Evolutionary conservation across 2,113 vertebrate genomes (phyloP), one percentile per base, ranked within the genome.

Genomic region (Salvator merianae): DNA sequence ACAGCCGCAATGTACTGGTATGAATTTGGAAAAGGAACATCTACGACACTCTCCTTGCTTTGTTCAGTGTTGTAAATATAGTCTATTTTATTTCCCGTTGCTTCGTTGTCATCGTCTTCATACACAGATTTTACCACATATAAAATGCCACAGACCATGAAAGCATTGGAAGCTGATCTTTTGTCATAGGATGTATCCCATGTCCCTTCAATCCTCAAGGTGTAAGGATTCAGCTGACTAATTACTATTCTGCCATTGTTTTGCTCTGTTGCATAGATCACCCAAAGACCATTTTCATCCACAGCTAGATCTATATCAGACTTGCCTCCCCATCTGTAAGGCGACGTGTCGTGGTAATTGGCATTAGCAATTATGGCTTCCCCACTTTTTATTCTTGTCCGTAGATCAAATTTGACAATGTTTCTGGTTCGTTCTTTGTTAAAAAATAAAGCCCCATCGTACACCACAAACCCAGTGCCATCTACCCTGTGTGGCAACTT

Each of bases 171-270:
- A 32, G 99, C 99, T 0, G 99, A 99, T 73, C 99, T 96, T 90
- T 99, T 99, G 93, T 99, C 99, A 38, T 99, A 99, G 0, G 98
- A 97, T 0, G 99, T 99, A 94, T 99, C 98, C 99, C 99, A 99
- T 0, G 98, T 99, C 62, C 98, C 99, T 92, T 99, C 99, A 0
- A 99, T 98, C 6, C 99, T 96, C 30, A 99, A 85, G 0, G 99
- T 99, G 90, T 99, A 99, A 69, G 99, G 99, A 90, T 99, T 99
- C 77, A 99, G 90, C 82, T 99, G 98, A 92, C 98, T 99, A 93
- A 99, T 98, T 84, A 99, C 99, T 28, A 99, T 98, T 90, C 97
- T 97, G 26, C 99, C 99, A 81, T 99, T 99, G 93, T 99, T 99
- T 86, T 99, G 98, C 94, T 99, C 99, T 0, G 99, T 99, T 92